Base-by-base conservation (phyloP, 1,140 invertebrate species). In the Trypoxylus dichotomus region DNA sequence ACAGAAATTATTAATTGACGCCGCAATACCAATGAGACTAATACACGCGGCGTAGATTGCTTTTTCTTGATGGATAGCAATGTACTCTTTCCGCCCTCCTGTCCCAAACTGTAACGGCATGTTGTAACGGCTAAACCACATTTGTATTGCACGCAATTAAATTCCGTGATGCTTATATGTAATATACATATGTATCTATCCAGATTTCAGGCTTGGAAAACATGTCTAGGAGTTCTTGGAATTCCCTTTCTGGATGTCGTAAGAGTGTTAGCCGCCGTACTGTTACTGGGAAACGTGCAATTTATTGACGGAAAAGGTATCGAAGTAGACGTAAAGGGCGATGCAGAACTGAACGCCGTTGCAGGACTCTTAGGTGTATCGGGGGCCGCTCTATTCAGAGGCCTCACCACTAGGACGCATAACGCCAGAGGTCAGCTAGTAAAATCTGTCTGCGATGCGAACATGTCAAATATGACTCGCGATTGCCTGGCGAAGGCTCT, bases 201-300 rank as follows among this genome's bases (percentile, higher is more conserved):
- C 21, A 88, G 93, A 77, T 96, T 96, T 86, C 93, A 93, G 85
- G 93, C 94, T 0, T 97, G 96, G 96, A 97, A 97, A 87, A 92
- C 94, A 21, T 96, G 94, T 83, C 89, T 96, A 63, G 94, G 94
- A 86, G 92, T 97, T 11, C 88, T 98, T 19, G 97, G 96, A 13
- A 98, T 98, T 80, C 96, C 96, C 3, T 97, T 97, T 84, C 86
- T 97, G 85, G 97, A 98, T 86, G 96, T 98, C 7, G 93, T 98
- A 13, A 89, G 96, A 79, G 95, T 98, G 0, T 86, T 98, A 77
- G 94, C 96, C 25, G 95, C 96, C 0, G 95, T 98, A 27, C 87
- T 98, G 77, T 90, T 98, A 63, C 89, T 98, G 29, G 97, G 96
- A 43, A 98, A 98, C 86, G 93, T 98, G 47, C 92, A 94, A 81